Conservation (phyloP, 1,140 invertebrate species). For the Drosophila miranda region DNA sequence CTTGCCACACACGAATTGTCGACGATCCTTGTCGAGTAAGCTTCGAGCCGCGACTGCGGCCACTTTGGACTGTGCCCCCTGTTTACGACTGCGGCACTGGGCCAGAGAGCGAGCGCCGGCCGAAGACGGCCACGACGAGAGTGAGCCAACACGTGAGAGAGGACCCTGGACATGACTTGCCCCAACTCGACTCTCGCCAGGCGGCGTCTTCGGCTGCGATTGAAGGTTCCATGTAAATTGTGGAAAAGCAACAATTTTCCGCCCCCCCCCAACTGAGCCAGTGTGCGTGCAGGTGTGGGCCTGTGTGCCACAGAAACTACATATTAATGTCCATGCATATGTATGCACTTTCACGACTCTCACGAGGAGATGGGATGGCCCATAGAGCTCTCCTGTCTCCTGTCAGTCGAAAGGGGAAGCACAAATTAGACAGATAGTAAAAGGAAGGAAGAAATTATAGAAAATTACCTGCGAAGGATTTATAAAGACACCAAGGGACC, state of each 20-base stretch:
- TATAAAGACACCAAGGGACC: neutral
- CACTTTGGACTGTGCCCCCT: slow-evolving; percentile 1
- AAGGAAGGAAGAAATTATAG: slow-evolving; percentile 26
- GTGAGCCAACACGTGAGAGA: slow-evolving; percentile 14
- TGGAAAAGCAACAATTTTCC: slow-evolving; percentile 73
- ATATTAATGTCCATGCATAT: slow-evolving; percentile 13
- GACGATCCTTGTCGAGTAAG: slow-evolving; percentile 64
- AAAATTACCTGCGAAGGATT: slow-evolving; percentile 29
- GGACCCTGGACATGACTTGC: neutral
- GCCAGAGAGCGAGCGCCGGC: slow-evolving; percentile 2
- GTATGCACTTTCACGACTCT: no score
- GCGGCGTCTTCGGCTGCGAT: slow-evolving; percentile 25
- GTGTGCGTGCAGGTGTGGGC: slow-evolving; percentile 6
- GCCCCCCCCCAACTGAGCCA: slow-evolving; percentile 18
- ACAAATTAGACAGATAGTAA: neutral
- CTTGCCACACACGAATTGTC: neutral
- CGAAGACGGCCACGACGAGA: slow-evolving; percentile 14
- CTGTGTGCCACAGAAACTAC: slow-evolving; percentile 20
- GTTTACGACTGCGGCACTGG: slow-evolving; percentile 30
- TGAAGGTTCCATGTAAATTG: slow-evolving; percentile 13
- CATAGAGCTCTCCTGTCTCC: slow-evolving; percentile 30
- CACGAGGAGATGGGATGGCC: slow-evolving; percentile 20
- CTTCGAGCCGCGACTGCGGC: slow-evolving; percentile 56
- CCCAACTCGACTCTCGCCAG: slow-evolving; percentile 4
- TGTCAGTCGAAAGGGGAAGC: neutral